Evolutionary conservation across 2,113 vertebrate genomes (phyloP).

Genomic region (Heptranchias perlo): DNA sequence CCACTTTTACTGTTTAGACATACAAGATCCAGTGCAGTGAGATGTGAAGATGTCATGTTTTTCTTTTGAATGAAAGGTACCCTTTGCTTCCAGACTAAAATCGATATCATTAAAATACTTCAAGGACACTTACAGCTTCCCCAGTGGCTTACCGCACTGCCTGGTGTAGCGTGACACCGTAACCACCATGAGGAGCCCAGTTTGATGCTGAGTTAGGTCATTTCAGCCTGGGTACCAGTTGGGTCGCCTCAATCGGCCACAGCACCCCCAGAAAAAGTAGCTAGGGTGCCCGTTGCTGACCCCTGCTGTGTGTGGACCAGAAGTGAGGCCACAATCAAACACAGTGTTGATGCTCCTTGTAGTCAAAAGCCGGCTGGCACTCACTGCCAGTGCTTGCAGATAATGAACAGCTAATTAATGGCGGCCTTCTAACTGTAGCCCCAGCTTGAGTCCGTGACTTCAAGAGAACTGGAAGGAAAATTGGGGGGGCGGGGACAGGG

Average conservation of each 20-base stretch:
- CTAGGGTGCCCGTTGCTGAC: not conserved
- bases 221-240: not conserved
- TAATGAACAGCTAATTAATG: not conserved
- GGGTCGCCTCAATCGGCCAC: not conserved
- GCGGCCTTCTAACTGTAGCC: not conserved
- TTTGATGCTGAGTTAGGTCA: not conserved
- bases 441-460: not conserved
- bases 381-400: not conserved
- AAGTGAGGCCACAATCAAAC: not conserved
- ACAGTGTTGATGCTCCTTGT: not conserved
- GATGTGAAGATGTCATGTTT: not conserved
- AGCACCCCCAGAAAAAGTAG: not conserved
- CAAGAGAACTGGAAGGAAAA: not conserved
- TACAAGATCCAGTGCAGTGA: not conserved
- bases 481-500: not conserved
- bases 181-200: not conserved
- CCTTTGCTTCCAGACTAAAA: not conserved
- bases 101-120: not conserved
- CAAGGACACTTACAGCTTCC: not conserved
- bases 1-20: not conserved
- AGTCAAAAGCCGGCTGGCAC: not conserved
- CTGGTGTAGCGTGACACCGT: not conserved
- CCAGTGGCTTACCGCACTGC: not conserved
- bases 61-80: not conserved
- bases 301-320: not conserved